Evolutionary conservation across 92 coral and sea anemone species (phyloP).

Genomic region (Virgularia gustaviana): DNA sequence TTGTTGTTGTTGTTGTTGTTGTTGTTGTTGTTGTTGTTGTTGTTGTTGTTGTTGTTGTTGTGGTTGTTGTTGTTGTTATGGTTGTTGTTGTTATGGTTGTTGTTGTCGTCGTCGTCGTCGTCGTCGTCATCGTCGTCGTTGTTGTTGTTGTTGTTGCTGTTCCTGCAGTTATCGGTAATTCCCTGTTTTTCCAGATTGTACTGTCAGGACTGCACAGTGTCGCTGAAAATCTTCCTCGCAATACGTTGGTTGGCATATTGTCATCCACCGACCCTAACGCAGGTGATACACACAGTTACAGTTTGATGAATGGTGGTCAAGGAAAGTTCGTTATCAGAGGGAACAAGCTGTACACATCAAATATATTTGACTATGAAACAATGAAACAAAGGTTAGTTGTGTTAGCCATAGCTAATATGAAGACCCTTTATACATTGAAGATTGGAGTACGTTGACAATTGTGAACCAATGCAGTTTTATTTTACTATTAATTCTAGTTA

Average conservation of each 20-base stretch:
- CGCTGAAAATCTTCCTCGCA: slow-evolving; percentile 76
- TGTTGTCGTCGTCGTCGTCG: neutral
- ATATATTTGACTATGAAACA: slow-evolving; percentile 68
- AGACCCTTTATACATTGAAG: too few species aligned
- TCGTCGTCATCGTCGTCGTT: neutral
- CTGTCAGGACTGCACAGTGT: slow-evolving; percentile 70
- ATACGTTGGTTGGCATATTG: slow-evolving; percentile 63
- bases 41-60: neutral
- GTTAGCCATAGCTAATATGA: neutral
- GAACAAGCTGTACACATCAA: slow-evolving; percentile 57
- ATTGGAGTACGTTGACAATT: too few species aligned
- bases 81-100: neutral
- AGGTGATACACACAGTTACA: slow-evolving; percentile 74
- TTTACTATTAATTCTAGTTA: slow-evolving; percentile 19
- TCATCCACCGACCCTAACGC: slow-evolving; percentile 76
- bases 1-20: slow-evolving; percentile 8
- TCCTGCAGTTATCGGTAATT: neutral
- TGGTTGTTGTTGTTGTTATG: neutral
- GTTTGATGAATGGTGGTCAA: slow-evolving; percentile 58
- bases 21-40: neutral
- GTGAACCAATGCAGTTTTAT: neutral
- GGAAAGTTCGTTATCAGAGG: slow-evolving; percentile 79
- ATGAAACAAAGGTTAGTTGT: slow-evolving; percentile 61
- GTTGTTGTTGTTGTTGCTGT: neutral
- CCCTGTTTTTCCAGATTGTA: slow-evolving; percentile 53